These are phyloP conservation scores for Rutpela maculata DNA, from an alignment of 2,888 invertebrate species.

Conservation along the genomic window DNA sequence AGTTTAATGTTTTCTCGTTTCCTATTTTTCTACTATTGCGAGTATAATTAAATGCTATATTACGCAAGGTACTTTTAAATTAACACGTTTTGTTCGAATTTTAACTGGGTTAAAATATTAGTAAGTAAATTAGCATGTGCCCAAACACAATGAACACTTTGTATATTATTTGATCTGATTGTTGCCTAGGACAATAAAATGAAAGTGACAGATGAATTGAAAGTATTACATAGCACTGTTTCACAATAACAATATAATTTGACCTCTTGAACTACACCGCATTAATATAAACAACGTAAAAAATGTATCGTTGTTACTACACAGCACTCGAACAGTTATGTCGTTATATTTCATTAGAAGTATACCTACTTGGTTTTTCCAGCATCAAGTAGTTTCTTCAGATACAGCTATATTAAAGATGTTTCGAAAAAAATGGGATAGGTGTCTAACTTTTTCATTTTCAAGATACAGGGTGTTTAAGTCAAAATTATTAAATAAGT, in stretches of 20 bases:
- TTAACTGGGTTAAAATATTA: neutral
- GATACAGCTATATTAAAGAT: too few species aligned
- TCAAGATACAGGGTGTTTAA: too few species aligned
- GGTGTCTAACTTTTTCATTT: too few species aligned
- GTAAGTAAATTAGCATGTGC: neutral
- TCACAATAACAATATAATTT: slow-evolving; percentile 16
- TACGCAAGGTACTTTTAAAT: neutral
- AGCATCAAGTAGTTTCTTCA: neutral
- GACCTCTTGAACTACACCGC: slow-evolving; percentile 1
- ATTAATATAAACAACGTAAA: slow-evolving; percentile 15
- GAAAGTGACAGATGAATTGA: slow-evolving; percentile 40
- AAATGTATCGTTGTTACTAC: neutral
- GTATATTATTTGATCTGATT: slow-evolving; percentile 15
- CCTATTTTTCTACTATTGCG: neutral
- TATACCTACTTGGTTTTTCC: neutral
- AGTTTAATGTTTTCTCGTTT: neutral
- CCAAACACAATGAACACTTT: neutral
- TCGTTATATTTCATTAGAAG: neutral
- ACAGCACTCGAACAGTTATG: neutral
- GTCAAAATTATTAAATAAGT: too few species aligned
- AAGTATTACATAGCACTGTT: slow-evolving; percentile 28
- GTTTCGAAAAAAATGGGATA: too few species aligned
- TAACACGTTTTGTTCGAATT: slow-evolving; percentile 6
- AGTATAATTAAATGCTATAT: neutral
- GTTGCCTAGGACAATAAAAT: slow-evolving; percentile 36